These are phyloP conservation scores for Manis crassicaudata DNA, from an alignment of 2,797 vertebrate species.

Conservation along the genomic window DNA sequence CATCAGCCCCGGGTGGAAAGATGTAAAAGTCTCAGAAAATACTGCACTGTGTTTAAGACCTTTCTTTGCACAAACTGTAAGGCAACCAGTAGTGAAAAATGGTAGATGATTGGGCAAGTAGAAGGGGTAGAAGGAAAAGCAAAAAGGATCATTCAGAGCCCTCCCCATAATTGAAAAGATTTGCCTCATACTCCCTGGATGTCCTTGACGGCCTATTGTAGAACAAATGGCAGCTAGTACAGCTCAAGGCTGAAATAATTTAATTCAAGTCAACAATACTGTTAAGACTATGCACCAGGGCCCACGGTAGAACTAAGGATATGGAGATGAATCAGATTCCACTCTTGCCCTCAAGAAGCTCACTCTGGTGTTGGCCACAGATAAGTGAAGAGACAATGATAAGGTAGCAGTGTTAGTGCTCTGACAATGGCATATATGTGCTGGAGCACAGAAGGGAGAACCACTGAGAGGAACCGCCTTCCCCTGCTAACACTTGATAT, in stretches of 20 bases:
- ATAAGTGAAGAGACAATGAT: background rate
- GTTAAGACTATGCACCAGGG: background rate
- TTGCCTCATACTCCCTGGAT: background rate
- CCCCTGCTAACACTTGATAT: background rate
- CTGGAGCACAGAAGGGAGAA: background rate
- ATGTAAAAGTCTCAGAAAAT: conserved; percentile 37
- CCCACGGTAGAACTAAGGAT: background rate
- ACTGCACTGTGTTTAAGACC: background rate
- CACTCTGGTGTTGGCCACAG: background rate
- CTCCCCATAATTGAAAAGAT: conserved; percentile 2
- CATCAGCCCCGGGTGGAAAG: conserved; percentile 24
- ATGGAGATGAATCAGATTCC: background rate
- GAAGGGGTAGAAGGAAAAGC: background rate
- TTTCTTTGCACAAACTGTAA: background rate
- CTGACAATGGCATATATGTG: background rate
- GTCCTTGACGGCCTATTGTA: conserved; percentile 19
- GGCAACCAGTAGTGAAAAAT: background rate
- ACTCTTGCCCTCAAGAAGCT: conserved; percentile 33
- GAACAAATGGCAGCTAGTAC: conserved; percentile 42
- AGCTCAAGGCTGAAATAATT: conserved; percentile 32
- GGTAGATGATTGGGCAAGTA: background rate
- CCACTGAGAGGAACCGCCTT: background rate
- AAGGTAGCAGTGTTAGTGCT: background rate
- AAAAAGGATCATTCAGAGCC: conserved; percentile 22
- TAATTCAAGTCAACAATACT: conserved; percentile 19